Evolutionary conservation across 2,888 invertebrate species (phyloP).

Genomic region (Phymatocera aterrima): DNA sequence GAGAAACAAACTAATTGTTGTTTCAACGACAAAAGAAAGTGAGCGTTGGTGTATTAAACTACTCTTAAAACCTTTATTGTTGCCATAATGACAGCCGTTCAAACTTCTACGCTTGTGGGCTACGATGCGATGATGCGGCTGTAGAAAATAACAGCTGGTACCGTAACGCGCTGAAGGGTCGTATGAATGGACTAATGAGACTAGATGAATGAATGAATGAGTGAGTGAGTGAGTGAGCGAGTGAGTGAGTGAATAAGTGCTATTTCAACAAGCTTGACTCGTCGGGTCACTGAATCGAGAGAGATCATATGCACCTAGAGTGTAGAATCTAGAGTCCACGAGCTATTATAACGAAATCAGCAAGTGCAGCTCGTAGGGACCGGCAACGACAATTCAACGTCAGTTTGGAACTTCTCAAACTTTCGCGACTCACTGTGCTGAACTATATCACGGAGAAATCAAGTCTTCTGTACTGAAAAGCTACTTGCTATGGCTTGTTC

Average conservation of each 20-base stretch:
- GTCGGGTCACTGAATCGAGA: constrained; percentile 3
- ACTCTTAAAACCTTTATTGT: constrained; percentile 16
- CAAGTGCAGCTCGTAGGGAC: not conserved
- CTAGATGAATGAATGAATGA: constrained; percentile 47
- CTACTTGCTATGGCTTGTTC: not conserved
- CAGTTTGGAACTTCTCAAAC: not conserved
- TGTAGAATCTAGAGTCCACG: not conserved
- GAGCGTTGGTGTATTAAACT: constrained; percentile 13
- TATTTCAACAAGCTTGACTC: constrained; percentile 43
- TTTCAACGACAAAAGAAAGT: constrained; percentile 15
- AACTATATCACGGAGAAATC: not conserved
- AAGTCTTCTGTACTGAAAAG: not conserved
- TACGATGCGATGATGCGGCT: constrained; percentile 1
- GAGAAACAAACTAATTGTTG: constrained; percentile 2
- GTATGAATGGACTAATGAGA: constrained; percentile 45
- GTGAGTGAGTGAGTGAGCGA: constrained; percentile 46
- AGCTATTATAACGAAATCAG: not conserved
- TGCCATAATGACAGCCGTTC: not conserved
- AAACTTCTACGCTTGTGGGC: not conserved
- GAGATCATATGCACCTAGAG: constrained; percentile 27
- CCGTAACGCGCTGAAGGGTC: constrained; percentile 40
- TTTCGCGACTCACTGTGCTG: not conserved
- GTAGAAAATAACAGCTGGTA: constrained; percentile 38
- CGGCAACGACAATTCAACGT: not conserved
- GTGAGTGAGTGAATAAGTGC: constrained; percentile 47